Evolutionary conservation across 2,113 vertebrate genomes (phyloP).

Genomic region (Ceyx melanurus): DNA sequence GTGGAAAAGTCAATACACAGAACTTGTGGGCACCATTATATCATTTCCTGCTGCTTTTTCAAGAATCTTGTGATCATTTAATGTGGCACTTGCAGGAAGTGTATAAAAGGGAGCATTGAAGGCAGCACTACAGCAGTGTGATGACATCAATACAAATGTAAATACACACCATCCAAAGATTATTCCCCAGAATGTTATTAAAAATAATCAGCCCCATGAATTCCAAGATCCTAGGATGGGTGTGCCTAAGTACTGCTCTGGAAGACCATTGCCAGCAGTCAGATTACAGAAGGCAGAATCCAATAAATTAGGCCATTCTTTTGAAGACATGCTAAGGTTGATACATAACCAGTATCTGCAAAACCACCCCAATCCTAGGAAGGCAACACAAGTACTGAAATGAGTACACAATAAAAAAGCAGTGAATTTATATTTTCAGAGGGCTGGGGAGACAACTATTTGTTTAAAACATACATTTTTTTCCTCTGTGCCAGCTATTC

Average conservation of each 20-base stretch:
- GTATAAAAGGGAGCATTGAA: neutral
- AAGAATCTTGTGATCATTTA: neutral
- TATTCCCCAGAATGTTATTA: neutral
- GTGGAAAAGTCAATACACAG: constrained; percentile 34
- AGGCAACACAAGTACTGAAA: neutral
- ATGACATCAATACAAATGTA: neutral
- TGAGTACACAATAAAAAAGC: neutral
- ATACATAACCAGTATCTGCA: neutral
- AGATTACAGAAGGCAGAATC: neutral
- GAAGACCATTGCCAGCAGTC: neutral
- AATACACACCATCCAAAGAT: neutral
- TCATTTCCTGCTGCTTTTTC: constrained; percentile 41
- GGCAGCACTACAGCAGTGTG: neutral
- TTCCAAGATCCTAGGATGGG: neutral
- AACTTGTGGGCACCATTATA: constrained; percentile 18
- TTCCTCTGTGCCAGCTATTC: neutral
- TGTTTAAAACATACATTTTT: neutral
- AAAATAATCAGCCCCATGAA: neutral
- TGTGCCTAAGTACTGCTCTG: neutral
- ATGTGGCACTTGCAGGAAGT: constrained; percentile 8
- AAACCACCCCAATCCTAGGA: neutral
- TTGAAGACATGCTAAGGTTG: neutral
- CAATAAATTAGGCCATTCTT: neutral
- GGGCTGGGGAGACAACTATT: neutral
- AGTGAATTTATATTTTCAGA: neutral